Evolutionary conservation across 2,797 vertebrate genomes (phyloP), one percentile per base, ranked within the genome.

Genomic region (Neopelma chrysocephalum): DNA sequence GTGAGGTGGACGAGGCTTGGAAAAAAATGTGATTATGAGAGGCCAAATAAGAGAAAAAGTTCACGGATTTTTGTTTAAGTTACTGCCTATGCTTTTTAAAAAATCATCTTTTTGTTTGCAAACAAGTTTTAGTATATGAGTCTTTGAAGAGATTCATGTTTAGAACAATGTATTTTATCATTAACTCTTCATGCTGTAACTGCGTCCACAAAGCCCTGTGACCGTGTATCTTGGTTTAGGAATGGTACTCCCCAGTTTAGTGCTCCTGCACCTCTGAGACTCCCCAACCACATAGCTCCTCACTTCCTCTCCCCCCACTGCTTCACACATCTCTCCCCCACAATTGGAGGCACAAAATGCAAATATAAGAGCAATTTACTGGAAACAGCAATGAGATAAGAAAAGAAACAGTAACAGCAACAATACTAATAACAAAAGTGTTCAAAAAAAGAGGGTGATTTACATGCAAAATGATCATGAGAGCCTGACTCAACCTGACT

Each of bases 201-300:
- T 75, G 8, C 50, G 27, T 73, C 61, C 3, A 2, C 8, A 53
- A 48, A 85, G 14, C 45, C 10, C 42, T 61, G 6, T 72, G 56
- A 71, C 34, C 68, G 12, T 27, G 57, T 20, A 9, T 53, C 16
- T 19, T 43, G 15, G 43, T 58, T 72, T 43, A 43, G 68, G 15
- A 27, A 43, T 57, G 36, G 27, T 23, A 32, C 2, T 12, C 18
- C 2, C 2, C 29, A 34, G 0, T 31, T n/a, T 22, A 60, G n/a
- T 66, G n/a, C 13, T 32, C 9, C 10, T 5, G 3, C 64, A 13
- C 2, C 12, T 31, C 36, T 2, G 1, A 34, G 61, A 13, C 31
- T 42, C 6, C 7, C 56, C 54, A 61, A 13, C 22, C 27, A 23
- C 6, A 10, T 17, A 68, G 21, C 14, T 8, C 4, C 9, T 32